phyloP scores from a whole-genome alignment of 2,797 vertebrate species.

The Tinamus major region DNA sequence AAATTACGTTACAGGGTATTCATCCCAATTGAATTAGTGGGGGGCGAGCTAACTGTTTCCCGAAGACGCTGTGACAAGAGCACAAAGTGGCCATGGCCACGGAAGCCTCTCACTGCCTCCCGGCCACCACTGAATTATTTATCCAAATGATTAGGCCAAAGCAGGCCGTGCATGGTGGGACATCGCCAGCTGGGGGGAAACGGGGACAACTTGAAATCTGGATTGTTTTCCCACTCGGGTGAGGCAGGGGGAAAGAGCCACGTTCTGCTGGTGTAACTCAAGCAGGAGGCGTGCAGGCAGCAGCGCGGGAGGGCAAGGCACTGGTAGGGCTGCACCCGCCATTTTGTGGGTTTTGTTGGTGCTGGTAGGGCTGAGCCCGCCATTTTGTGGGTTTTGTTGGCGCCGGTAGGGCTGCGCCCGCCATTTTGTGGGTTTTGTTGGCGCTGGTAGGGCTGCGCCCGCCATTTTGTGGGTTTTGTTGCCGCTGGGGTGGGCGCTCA shows the following conservation, averaged over 20 bases:
- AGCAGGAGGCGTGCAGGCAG: neutral
- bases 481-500: too few relatives aligned
- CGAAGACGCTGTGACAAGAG: constrained; percentile 61
- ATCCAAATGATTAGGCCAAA: constrained; percentile 54
- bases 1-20: constrained; percentile 64
- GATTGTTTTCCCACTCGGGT: neutral
- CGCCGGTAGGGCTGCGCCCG: too few relatives aligned
- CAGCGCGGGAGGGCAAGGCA: too few relatives aligned
- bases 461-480: too few relatives aligned
- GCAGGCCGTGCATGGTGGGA: constrained; percentile 40
- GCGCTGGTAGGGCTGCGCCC: too few relatives aligned
- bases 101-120: constrained; percentile 7
- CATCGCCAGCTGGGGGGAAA: constrained; percentile 43
- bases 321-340: too few relatives aligned
- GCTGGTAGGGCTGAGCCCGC: too few relatives aligned
- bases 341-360: too few relatives aligned
- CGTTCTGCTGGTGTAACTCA: neutral
- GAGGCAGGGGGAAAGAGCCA: neutral
- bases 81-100: constrained; percentile 62
- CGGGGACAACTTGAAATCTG: neutral
- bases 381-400: too few relatives aligned
- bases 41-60: constrained; percentile 44
- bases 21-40: constrained; percentile 61
- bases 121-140: constrained; percentile 63
- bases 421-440: too few relatives aligned